Evolutionary conservation across 2,888 invertebrate species (phyloP).

Genomic region (Bruchidius siliquastri): DNA sequence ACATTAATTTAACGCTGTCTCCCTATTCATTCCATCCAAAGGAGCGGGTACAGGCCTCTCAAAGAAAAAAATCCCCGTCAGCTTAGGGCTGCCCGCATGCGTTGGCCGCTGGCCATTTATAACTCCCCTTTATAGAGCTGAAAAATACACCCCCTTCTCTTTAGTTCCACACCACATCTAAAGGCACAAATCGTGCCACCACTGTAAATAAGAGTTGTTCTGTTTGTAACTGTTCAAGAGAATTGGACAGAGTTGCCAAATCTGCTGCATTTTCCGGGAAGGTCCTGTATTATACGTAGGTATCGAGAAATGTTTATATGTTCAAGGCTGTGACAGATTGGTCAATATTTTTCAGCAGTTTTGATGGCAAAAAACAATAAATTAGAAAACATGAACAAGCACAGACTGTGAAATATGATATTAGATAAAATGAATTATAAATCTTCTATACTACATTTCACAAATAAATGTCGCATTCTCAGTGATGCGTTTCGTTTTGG

Average conservation of each 20-base stretch:
- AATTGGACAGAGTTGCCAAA: neutral
- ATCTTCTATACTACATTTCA: too few relatives aligned
- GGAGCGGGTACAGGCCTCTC: neutral
- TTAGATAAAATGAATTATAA: too few relatives aligned
- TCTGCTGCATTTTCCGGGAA: neutral
- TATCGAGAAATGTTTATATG: too few relatives aligned
- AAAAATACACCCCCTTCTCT: neutral
- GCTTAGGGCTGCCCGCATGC: neutral
- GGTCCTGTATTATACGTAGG: too few relatives aligned
- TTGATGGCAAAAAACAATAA: too few relatives aligned
- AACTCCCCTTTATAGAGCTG: neutral
- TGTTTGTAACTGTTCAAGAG: neutral
- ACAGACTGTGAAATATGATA: too few relatives aligned
- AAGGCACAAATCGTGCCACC: neutral
- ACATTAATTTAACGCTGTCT: neutral
- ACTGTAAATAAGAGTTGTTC: neutral
- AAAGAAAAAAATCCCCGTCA: neutral
- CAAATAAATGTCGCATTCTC: too few relatives aligned
- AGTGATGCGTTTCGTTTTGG: too few relatives aligned
- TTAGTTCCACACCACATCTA: neutral
- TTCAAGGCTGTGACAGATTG: too few relatives aligned
- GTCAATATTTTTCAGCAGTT: too few relatives aligned
- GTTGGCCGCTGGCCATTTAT: neutral
- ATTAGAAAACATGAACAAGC: too few relatives aligned
- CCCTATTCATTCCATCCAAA: neutral